These are phyloP conservation scores for Spongia lamella DNA, from an alignment of 37 sponge, comb jelly and placozoan genomes.

Conservation along the genomic window DNA sequence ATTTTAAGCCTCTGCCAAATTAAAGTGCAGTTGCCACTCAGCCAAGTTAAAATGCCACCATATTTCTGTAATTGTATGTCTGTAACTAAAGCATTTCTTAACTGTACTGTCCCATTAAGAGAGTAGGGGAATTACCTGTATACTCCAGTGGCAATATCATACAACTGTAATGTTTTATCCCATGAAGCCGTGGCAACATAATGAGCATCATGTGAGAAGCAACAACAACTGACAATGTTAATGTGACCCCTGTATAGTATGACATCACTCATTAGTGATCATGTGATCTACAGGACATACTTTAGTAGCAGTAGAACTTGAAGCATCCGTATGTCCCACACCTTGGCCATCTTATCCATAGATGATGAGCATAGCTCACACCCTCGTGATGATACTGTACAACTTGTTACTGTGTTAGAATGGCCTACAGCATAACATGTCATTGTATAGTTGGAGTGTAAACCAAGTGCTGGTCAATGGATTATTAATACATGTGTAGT, in stretches of 20 bases:
- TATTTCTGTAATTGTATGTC: too few species aligned
- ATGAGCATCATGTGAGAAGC: slow-evolving; percentile 66
- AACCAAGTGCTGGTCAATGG: too few species aligned
- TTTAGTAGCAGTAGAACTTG: slow-evolving; percentile 43
- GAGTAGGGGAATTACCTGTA: too few species aligned
- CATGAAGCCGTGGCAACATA: slow-evolving; percentile 69
- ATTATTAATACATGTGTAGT: too few species aligned
- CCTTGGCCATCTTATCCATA: slow-evolving; percentile 58
- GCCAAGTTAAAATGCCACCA: too few species aligned
- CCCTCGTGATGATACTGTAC: slow-evolving; percentile 48
- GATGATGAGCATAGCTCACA: slow-evolving; percentile 61
- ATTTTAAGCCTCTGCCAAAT: too few species aligned
- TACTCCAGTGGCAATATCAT: slow-evolving; percentile 67
- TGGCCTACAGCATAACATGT: slow-evolving; percentile 48
- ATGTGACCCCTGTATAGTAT: slow-evolving; percentile 32
- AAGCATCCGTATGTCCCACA: slow-evolving; percentile 74
- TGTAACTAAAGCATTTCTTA: too few species aligned
- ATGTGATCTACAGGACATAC: slow-evolving; percentile 49
- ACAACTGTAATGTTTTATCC: slow-evolving; percentile 77
- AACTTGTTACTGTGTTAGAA: slow-evolving; percentile 64
- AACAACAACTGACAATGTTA: slow-evolving; percentile 35
- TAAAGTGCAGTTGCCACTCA: too few species aligned
- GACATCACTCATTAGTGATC: not conserved
- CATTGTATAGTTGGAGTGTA: too few species aligned
- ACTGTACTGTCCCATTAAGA: too few species aligned